Conservation (phyloP, 2,113 vertebrate species). For the Ondatra zibethicus region DNA sequence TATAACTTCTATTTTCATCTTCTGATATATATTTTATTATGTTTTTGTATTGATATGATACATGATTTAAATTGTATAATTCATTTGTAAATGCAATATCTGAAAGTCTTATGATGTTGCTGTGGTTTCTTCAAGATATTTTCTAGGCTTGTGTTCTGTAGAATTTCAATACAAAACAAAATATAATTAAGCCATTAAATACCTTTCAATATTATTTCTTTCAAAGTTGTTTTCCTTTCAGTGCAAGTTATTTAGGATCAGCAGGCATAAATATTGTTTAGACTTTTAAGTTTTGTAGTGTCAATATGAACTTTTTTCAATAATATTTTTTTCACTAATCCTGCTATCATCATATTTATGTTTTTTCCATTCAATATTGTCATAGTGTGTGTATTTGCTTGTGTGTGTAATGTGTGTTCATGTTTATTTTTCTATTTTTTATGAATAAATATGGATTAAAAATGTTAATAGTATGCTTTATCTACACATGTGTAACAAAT, state of each 20-base stretch:
- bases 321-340: neutral
- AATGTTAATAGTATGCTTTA: neutral
- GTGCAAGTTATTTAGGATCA: neutral
- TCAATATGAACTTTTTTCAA: neutral
- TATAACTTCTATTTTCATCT: neutral
- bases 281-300: neutral
- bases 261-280: neutral
- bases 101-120: neutral
- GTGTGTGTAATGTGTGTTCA: fast-evolving
- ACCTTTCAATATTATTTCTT: neutral
- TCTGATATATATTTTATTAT: neutral
- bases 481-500: neutral
- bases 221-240: neutral
- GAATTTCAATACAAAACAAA: neutral
- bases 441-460: neutral
- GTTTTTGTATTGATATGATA: neutral
- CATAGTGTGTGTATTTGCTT: neutral
- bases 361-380: neutral
- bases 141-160: neutral
- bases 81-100: neutral
- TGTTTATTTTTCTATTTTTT: neutral
- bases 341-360: too few species aligned
- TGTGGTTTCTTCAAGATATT: neutral
- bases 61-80: neutral
- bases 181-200: neutral